A percentile compares a stretch with the other conserved stretches of the same genome.
phyloP scores from a whole-genome alignment of 2,888 invertebrate species.

The Apotomis betuletana region DNA sequence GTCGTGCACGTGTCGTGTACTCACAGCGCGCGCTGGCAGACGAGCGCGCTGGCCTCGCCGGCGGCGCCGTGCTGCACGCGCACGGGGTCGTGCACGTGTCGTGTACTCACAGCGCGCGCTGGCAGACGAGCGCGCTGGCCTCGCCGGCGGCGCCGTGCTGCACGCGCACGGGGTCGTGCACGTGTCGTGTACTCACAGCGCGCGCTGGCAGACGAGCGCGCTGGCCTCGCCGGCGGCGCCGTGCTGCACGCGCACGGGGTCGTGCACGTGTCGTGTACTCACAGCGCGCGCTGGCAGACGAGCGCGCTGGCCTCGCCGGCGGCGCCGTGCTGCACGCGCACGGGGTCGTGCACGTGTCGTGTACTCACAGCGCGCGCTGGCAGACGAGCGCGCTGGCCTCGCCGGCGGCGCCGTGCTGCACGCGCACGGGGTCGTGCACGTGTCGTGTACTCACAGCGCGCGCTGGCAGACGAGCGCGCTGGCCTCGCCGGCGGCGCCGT shows the following conservation, averaged over 20 bases:
- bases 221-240: slow-evolving; percentile 97
- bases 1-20: slow-evolving; percentile 59
- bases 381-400: slow-evolving; percentile 88
- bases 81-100: no score
- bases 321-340: slow-evolving; percentile 43
- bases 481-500: slow-evolving; percentile 92
- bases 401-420: slow-evolving; percentile 92
- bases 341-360: no score
- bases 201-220: slow-evolving; percentile 95
- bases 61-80: no score
- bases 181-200: slow-evolving; percentile 70
- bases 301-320: no score
- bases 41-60: no score
- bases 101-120: neutral
- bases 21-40: no score
- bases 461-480: slow-evolving; percentile 88
- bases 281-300: no score
- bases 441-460: slow-evolving; percentile 45
- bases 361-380: slow-evolving; percentile 58
- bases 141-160: no score
- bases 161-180: no score
- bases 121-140: slow-evolving; percentile 84
- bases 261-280: slow-evolving; percentile 95
- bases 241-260: slow-evolving; percentile 98
- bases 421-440: slow-evolving; percentile 78